Evolutionary conservation across 2,888 invertebrate species (phyloP).

Genomic region (Cantharis lateralis): DNA sequence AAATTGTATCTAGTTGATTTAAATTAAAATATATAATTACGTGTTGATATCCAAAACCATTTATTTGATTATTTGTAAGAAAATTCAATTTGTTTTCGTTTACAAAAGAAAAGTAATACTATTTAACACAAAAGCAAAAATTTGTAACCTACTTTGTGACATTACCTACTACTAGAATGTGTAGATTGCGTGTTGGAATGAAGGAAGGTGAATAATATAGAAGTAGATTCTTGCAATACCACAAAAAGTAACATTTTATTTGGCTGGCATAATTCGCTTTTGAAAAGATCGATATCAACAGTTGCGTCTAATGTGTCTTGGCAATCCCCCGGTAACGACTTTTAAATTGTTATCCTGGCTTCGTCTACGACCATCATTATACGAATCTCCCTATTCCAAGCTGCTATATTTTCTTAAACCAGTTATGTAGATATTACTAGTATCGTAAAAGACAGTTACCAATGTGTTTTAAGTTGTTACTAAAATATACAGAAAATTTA

Average conservation of each 20-base stretch:
- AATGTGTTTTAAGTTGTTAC: slow-evolving; percentile 10
- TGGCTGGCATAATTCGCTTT: slow-evolving; percentile 48
- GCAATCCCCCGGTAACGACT: slow-evolving; percentile 52
- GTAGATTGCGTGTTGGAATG: slow-evolving; percentile 25
- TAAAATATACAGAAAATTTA: slow-evolving; percentile 8
- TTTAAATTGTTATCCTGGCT: slow-evolving; percentile 52
- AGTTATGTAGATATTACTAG: slow-evolving; percentile 30
- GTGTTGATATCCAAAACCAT: background rate
- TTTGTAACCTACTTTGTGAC: slow-evolving; percentile 30
- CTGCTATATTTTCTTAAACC: slow-evolving; percentile 31
- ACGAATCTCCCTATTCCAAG: slow-evolving; percentile 31
- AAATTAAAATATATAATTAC: background rate
- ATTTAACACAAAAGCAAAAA: slow-evolving; percentile 19
- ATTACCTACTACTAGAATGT: slow-evolving; percentile 18
- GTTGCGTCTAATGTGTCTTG: slow-evolving; percentile 53
- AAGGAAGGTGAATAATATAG: slow-evolving; percentile 31
- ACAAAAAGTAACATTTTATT: slow-evolving; percentile 40
- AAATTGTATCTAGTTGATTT: background rate
- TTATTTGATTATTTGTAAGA: background rate
- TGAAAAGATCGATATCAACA: slow-evolving; percentile 50
- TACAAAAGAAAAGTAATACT: slow-evolving; percentile 14
- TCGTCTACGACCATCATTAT: slow-evolving; percentile 32
- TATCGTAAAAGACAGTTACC: slow-evolving; percentile 25
- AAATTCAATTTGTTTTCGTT: background rate
- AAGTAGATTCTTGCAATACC: slow-evolving; percentile 26